Evolutionary conservation across 2,113 vertebrate species (phyloP), one percentile per base, ranked within the genome.

Genomic region (Clinocottus analis): DNA sequence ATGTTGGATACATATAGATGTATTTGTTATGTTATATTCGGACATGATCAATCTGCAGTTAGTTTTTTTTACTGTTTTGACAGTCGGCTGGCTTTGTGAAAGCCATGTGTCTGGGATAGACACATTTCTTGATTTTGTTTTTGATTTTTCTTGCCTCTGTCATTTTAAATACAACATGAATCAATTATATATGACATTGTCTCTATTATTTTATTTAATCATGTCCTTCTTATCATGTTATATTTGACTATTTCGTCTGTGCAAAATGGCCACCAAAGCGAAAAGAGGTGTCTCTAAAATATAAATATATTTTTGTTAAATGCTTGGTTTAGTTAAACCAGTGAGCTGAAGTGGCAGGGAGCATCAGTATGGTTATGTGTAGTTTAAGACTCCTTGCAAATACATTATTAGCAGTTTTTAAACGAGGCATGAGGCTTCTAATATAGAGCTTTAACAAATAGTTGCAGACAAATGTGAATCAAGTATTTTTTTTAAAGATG

Each of bases 51-150:
- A 45, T 29, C 27, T 71, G 41, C 53, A n/a, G 31, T 43, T 35
- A 68, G 21, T 41, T 69, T 37, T 29, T n/a, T 70, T 17, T 3
- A 11, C 12, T 29, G 47, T 53, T 80, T 58, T 67, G 60, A 72
- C 73, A 58, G 61, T 23, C 23, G 47, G 37, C 43, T 49, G 23
- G 63, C 17, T 29, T 23, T 62, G 62, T 45, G 37, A 62, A 27
- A 63, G 66, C 25, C 2, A 11, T 29, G 53, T 47, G 63, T 67
- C 14, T 47, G 63, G 5, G 58, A 39, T 47, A 1, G 56, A 7
- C 31, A 25, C 16, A 21, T 49, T 23, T 53, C 16, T 10, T 29
- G 7, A 23, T 53, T 61, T 63, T 12, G 19, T 16, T 21, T 33
- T 31, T 21, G 4, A 13, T 13, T 41, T 51, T 25, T 55, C 17